Base-by-base conservation (phyloP, 1,140 invertebrate species). In the Hycleus phaleratus region DNA sequence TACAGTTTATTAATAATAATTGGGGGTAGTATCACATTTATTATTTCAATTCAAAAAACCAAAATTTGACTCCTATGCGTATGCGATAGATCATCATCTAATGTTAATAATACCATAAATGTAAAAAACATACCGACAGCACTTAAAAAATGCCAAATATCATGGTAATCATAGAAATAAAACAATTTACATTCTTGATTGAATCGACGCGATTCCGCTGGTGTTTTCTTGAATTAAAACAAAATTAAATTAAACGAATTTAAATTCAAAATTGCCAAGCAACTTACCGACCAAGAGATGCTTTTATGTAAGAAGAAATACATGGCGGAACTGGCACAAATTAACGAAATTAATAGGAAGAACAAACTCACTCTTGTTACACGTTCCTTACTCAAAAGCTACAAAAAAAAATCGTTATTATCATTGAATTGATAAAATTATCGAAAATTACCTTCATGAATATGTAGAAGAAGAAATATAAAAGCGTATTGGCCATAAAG, bases 121-220 rank as follows among this genome's bases (percentile, higher is more conserved):
- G 87, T 91, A 65, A 94, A 87, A 68, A 94, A 95, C 80, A 95
- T 83, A 43, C 87, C 88, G 26, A 85, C 79, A 4, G 91, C 87
- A 11, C 91, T 94, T 0, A 93, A 75, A 64, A 93, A 85, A 74
- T 95, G 92, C 93, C 93, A 95, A 24, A 91, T 81, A 68, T 95
- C 92, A 73, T 95, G 93, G 38, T 79, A 81, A 74, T 96, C 93
- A 69, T 89, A 93, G 67, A 94, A 93, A 48, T 83, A 75, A 2
- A 93, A 75, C 4, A 93, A 67, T 3, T 83, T 75, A 70, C 93
- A 96, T 24, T 79, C 78, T 40, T 81, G 79, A 73, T 95, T 96
- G 62, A 26, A 80, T 76, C 61, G 63, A 38, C 91, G 79, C 0
- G 90, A 93, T 67, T 85, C 77, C 0, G 92, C 90, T 8, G 93